These are phyloP conservation scores for Clangula hyemalis DNA, from an alignment of 2,797 vertebrate genomes.

Conservation along the genomic window DNA sequence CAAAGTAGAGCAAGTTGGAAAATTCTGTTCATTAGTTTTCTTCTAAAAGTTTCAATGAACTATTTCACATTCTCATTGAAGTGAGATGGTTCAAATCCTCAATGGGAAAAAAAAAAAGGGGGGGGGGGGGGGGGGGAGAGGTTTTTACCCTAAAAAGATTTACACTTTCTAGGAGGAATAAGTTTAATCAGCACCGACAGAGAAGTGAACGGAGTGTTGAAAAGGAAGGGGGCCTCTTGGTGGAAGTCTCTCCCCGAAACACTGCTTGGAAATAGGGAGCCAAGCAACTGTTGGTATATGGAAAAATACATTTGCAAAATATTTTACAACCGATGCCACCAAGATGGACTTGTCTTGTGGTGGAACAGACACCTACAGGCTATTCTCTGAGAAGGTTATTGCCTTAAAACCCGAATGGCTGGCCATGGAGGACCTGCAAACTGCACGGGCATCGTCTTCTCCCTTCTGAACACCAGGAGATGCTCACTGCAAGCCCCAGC, in stretches of 20 bases:
- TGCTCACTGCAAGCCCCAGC: background rate
- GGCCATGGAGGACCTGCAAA: background rate
- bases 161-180: background rate
- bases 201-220: background rate
- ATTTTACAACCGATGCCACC: background rate
- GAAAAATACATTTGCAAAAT: background rate
- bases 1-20: slow-evolving; percentile 62
- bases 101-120: background rate
- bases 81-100: background rate
- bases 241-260: background rate
- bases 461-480: background rate
- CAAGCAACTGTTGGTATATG: background rate
- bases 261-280: background rate
- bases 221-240: background rate
- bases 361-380: background rate
- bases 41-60: slow-evolving; percentile 62
- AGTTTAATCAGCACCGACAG: slow-evolving; percentile 6
- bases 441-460: background rate
- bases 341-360: background rate
- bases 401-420: background rate
- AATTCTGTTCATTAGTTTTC: slow-evolving; percentile 61
- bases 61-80: slow-evolving; percentile 41
- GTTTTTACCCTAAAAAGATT: background rate
- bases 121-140: background rate
- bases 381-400: background rate